A percentile compares a stretch with the other conserved stretches of the same genome.
phyloP scores from a whole-genome alignment of 2,797 vertebrate species.

The Delichon dasypus region DNA sequence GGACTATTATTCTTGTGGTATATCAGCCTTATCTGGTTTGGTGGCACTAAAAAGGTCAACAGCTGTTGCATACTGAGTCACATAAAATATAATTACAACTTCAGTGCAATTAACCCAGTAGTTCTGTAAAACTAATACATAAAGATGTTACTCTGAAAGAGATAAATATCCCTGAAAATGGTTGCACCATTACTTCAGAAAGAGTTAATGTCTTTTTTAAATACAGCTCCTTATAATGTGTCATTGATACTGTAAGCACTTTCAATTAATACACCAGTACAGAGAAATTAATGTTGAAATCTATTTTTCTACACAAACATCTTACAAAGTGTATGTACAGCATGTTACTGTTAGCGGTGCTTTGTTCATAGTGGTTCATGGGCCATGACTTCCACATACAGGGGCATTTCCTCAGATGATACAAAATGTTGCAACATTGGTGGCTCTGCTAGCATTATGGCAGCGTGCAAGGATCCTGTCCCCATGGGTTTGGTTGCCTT shows the following conservation, averaged over 20 bases:
- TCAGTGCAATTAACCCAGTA: background rate
- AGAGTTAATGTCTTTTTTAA: slow-evolving; percentile 3
- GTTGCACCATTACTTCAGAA: background rate
- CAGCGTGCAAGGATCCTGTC: accelerated
- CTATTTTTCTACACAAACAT: background rate
- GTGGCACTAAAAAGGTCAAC: background rate
- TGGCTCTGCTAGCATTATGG: background rate
- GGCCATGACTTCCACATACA: background rate
- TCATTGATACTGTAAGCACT: background rate
- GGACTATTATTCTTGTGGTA: background rate
- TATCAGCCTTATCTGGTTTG: background rate
- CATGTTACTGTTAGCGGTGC: background rate
- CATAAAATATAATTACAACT: background rate
- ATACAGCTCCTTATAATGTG: background rate
- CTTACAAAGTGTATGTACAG: background rate
- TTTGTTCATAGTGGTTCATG: background rate
- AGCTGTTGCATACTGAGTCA: background rate
- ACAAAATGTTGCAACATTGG: background rate
- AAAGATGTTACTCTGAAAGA: background rate
- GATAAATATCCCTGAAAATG: background rate
- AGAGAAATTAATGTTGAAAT: background rate
- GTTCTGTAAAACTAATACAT: background rate
- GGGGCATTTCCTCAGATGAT: background rate
- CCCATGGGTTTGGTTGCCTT: background rate
- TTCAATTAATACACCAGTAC: background rate